Percentiles rank a stretch among this genome's conserved stretches.
Evolutionary conservation across 2,888 invertebrate genomes (phyloP).

Genomic region (Hirtodrosophila alboralis): DNA sequence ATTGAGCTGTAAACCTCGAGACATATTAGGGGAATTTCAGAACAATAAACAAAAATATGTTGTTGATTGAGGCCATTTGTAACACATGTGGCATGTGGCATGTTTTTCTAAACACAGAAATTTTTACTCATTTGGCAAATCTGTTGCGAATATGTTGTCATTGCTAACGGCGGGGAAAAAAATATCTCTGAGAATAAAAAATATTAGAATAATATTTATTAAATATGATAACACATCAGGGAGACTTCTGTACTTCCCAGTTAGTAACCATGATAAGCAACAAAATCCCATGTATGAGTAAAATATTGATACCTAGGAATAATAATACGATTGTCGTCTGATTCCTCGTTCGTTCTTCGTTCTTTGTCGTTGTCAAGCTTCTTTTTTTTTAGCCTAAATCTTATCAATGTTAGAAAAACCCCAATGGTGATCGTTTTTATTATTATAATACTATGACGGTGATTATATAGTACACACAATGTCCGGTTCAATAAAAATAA

Average conservation of each 20-base stretch:
- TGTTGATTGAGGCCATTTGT: constrained; percentile 12
- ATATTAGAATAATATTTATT: not conserved
- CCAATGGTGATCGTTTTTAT: constrained; percentile 64
- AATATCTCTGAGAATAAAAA: constrained; percentile 8
- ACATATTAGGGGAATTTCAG: constrained; percentile 45
- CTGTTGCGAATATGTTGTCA: constrained; percentile 19
- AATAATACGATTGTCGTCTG: constrained; percentile 8
- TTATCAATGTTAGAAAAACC: constrained; percentile 61
- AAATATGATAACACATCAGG: not conserved
- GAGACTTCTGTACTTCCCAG: constrained; percentile 15
- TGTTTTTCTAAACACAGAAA: not conserved
- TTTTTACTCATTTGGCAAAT: constrained; percentile 1
- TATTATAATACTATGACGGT: constrained; percentile 31
- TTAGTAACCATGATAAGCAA: constrained; percentile 32
- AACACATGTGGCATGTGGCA: constrained; percentile 17
- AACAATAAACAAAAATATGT: constrained; percentile 29
- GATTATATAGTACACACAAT: constrained; percentile 31
- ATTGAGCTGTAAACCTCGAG: constrained; percentile 24
- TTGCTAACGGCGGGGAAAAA: not conserved
- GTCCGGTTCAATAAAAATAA: constrained; percentile 13
- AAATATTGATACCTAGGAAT: constrained; percentile 12
- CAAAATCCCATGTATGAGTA: constrained; percentile 9
- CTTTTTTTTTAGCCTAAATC: not conserved
- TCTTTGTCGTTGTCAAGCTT: constrained; percentile 23
- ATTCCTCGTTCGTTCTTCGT: no score